Base-by-base conservation (phyloP, 1,140 invertebrate genomes). In the Drosophila saltans region DNA sequence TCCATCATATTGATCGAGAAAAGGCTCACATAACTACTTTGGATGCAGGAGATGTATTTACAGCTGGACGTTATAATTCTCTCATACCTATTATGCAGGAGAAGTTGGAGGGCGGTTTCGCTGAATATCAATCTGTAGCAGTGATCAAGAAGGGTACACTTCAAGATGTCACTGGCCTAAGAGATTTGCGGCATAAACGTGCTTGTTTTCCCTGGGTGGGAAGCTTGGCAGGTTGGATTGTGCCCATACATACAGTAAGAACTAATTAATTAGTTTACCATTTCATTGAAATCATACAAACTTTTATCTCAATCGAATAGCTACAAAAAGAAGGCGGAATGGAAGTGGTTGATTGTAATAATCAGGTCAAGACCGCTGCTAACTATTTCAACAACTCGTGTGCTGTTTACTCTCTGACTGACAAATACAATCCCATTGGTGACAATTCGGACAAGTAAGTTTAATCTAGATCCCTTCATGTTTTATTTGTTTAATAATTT, bases 391-490 rank as follows among this genome's bases (percentile, higher is more conserved):
- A 96, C 3, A 94, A 95, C 58, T 98, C 98, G 59, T 99, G 98
- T 93, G 97, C 98, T 21, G 97, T 98, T 0, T 98, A 98, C 92
- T 97, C 97, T 1, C 92, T 99, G 10, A 95, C 96, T 39, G 96
- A 98, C 88, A 97, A 97, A 92, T 98, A 98, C 89, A 99, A 99
- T 94, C 98, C 98, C 30, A 96, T 98, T 88, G 98, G 97, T 93
- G 95, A 95, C 80, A 95, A 95, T 85, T 94, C 95, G 16, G 94
- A 95, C 78, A 94, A 95, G 94, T 94, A 80, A 67, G 78, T 21
- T 1, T 0, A 8, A 2, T 36, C 16, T 10, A 11, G n/a, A 7
- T 2, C 59, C 39, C 24, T 26, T 58, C 9, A 36, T 1, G 11
- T 3, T 7, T 24, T 16, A 64, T 8, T 36, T 3, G 11, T 2